phyloP scores from a whole-genome alignment of 1,140 invertebrate species.

The Mylabris phalerata region DNA sequence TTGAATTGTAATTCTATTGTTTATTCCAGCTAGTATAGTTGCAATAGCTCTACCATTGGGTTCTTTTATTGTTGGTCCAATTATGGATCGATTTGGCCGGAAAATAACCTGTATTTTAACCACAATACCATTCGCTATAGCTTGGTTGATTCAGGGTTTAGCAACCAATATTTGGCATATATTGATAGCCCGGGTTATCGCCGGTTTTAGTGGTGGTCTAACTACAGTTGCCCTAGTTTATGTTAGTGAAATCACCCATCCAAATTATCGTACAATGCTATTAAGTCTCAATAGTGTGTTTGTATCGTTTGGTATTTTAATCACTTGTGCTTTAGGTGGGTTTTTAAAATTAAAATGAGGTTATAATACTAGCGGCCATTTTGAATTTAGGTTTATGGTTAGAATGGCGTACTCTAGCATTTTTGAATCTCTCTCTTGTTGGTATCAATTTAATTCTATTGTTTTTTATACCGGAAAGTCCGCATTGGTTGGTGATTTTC shows the following conservation, averaged over 20 bases:
- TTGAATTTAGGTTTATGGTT: constrained; percentile 41
- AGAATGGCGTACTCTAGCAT: constrained; percentile 44
- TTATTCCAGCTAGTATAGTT: constrained; percentile 49
- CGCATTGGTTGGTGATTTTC: constrained; percentile 50
- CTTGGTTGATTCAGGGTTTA: constrained; percentile 51
- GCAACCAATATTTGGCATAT: constrained; percentile 41
- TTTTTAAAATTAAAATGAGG: background rate
- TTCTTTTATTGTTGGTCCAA: constrained; percentile 46
- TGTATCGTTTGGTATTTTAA: constrained; percentile 51
- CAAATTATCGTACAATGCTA: constrained; percentile 47
- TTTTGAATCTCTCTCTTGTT: constrained; percentile 41
- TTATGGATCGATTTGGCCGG: constrained; percentile 61
- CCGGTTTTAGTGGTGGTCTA: constrained; percentile 47
- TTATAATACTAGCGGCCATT: background rate
- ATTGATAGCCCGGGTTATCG: constrained; percentile 46
- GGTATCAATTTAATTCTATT: constrained; percentile 38
- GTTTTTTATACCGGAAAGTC: constrained; percentile 50
- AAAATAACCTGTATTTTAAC: constrained; percentile 50
- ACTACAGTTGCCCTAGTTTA: constrained; percentile 49
- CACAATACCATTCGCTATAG: constrained; percentile 49
- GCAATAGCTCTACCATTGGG: constrained; percentile 50
- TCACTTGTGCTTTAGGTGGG: constrained; percentile 43
- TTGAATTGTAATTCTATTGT: background rate
- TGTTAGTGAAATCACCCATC: constrained; percentile 51
- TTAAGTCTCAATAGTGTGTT: constrained; percentile 51